Percentiles rank a stretch among this genome's conserved stretches.
phyloP scores from a whole-genome alignment of 2,888 invertebrate genomes.

The Octonoba sinensis region DNA sequence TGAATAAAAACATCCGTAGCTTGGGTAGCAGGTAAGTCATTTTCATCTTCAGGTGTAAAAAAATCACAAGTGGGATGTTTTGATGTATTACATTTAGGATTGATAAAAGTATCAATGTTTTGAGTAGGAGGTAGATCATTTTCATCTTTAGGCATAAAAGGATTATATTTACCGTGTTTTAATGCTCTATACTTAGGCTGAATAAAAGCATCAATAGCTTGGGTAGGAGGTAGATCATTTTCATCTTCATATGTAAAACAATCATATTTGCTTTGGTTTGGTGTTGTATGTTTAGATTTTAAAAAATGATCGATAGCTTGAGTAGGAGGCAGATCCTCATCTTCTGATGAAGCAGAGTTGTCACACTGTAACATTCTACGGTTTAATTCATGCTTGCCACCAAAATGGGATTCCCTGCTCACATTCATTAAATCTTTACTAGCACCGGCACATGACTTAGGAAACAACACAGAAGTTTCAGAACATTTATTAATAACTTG shows the following conservation, averaged over 20 bases:
- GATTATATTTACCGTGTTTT: background rate
- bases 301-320: background rate
- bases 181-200: background rate
- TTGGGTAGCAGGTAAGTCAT: slow-evolving; percentile 9
- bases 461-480: too few relatives aligned
- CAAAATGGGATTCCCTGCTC: too few relatives aligned
- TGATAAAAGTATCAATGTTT: background rate
- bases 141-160: background rate
- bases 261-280: too few relatives aligned
- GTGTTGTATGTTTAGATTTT: background rate
- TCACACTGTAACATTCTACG: background rate
- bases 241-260: background rate
- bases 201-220: background rate
- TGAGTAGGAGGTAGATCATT: slow-evolving; percentile 13
- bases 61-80: background rate
- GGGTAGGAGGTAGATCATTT: background rate
- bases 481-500: too few relatives aligned
- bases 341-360: background rate
- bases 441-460: too few relatives aligned
- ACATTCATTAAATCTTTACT: too few relatives aligned
- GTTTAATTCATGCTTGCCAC: background rate
- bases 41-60: slow-evolving; percentile 4
- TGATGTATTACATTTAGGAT: background rate
- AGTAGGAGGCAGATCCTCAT: slow-evolving; percentile 3
- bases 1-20: background rate